phyloP scores from a whole-genome alignment of 2,888 invertebrate genomes.

The Congeria kusceri region DNA sequence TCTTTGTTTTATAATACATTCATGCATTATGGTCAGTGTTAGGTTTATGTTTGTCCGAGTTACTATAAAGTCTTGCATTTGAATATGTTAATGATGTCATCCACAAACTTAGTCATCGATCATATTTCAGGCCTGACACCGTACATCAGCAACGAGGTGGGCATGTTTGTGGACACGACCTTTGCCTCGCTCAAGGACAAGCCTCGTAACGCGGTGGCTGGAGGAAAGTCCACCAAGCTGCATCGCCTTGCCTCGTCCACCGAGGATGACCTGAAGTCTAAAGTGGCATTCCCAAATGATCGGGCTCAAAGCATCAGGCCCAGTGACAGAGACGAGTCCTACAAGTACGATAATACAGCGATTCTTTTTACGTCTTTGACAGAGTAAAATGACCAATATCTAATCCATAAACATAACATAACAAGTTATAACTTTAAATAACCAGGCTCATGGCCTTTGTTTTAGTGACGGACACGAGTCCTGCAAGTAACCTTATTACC shows the following conservation, averaged over 20 bases:
- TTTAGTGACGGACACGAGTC: too few species aligned
- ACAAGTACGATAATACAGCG: slow-evolving; percentile 74
- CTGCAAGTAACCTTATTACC: too few species aligned
- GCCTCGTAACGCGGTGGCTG: slow-evolving; percentile 81
- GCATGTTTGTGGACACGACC: slow-evolving; percentile 82
- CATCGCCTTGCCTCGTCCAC: slow-evolving; percentile 69
- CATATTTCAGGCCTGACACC: slow-evolving; percentile 83
- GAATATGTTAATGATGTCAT: too few species aligned
- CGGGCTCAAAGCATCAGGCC: slow-evolving; percentile 83
- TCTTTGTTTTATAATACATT: too few species aligned
- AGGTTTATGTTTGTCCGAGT: too few species aligned
- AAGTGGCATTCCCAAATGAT: slow-evolving; percentile 85
- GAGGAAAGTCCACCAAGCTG: slow-evolving; percentile 75
- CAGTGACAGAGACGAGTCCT: slow-evolving; percentile 77
- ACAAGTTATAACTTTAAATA: too few species aligned
- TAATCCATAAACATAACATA: too few species aligned
- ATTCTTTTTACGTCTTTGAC: too few species aligned
- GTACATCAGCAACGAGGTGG: slow-evolving; percentile 84
- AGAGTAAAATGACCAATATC: too few species aligned
- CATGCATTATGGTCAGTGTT: too few species aligned
- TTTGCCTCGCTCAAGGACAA: slow-evolving; percentile 72
- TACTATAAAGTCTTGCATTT: too few species aligned
- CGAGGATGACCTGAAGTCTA: slow-evolving; percentile 59
- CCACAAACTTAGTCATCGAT: neutral
- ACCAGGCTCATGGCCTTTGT: too few species aligned